Percentiles rank a stretch among this genome's conserved stretches.
Evolutionary conservation across 2,888 invertebrate genomes (phyloP).

Genomic region (Catocala sponsa): DNA sequence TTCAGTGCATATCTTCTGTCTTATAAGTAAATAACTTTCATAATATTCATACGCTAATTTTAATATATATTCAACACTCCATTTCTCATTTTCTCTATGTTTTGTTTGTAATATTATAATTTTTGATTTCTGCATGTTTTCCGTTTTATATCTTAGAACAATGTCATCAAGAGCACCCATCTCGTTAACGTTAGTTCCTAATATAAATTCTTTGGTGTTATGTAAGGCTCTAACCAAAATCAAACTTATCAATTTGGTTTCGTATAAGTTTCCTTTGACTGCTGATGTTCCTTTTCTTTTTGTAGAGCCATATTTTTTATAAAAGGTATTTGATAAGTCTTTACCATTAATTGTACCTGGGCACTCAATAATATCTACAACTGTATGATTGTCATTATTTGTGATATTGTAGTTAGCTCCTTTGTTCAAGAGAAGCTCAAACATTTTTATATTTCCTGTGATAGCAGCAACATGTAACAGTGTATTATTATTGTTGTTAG

Average conservation of each 20-base stretch:
- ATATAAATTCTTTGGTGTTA: not conserved
- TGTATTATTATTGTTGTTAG: slow-evolving; percentile 41
- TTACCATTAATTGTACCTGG: slow-evolving; percentile 8
- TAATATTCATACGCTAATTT: slow-evolving; percentile 37
- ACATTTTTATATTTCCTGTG: slow-evolving; percentile 37
- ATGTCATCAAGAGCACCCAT: not conserved
- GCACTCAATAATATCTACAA: slow-evolving; percentile 41
- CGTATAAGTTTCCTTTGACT: not conserved
- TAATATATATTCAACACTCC: slow-evolving; percentile 33
- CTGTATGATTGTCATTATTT: slow-evolving; percentile 42
- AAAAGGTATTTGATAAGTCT: not conserved
- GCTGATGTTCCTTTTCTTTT: not conserved
- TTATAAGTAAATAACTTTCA: slow-evolving; percentile 40
- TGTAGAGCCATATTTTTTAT: not conserved
- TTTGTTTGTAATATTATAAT: slow-evolving; percentile 49
- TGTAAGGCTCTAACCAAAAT: not conserved
- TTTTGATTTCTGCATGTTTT: slow-evolving; percentile 15
- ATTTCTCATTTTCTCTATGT: slow-evolving; percentile 38
- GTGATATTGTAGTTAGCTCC: slow-evolving; percentile 35
- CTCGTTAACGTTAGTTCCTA: not conserved
- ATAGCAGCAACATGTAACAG: slow-evolving; percentile 49
- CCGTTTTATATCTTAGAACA: slow-evolving; percentile 2
- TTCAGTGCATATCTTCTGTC: slow-evolving; percentile 21
- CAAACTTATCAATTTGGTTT: not conserved
- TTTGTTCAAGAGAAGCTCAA: slow-evolving; percentile 38